These are phyloP conservation scores for Xenopus petersii DNA, from an alignment of 2,797 vertebrate genomes.

Conservation along the genomic window DNA sequence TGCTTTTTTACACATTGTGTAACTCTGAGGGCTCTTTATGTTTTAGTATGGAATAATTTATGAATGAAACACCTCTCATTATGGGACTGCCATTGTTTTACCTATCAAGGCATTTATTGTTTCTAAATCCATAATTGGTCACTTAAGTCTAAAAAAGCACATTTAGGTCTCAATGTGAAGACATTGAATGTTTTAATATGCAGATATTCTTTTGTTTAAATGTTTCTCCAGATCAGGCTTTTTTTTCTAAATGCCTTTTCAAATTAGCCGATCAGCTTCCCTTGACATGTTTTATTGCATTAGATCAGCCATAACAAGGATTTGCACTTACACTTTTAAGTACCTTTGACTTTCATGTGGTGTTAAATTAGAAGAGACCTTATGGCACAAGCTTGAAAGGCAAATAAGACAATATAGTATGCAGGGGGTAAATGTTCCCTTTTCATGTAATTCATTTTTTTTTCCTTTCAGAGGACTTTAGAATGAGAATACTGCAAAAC, in stretches of 20 bases:
- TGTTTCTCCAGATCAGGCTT: no score
- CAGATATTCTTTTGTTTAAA: no score
- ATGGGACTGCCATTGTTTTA: no score
- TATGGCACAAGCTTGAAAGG: conserved; percentile 6
- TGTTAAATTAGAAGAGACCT: conserved; percentile 27
- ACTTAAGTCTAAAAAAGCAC: no score
- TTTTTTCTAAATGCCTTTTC: conserved; percentile 1
- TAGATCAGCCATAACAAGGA: conserved; percentile 39
- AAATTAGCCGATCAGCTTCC: conserved; percentile 18
- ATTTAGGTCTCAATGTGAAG: no score
- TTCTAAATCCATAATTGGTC: no score
- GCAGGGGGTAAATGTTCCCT: neutral
- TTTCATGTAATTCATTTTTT: neutral
- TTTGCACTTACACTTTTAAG: conserved; percentile 40
- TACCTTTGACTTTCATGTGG: conserved; percentile 32
- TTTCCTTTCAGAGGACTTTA: neutral
- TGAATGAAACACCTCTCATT: no score
- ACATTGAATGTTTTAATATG: no score
- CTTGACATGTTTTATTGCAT: conserved; percentile 30
- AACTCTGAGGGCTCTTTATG: no score
- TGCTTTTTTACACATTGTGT: no score
- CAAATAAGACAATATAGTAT: neutral
- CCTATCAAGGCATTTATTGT: no score
- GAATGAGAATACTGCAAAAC: neutral
- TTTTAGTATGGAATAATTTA: no score